Evolutionary conservation across 2,113 vertebrate species (phyloP).

Genomic region (Suncus etruscus): DNA sequence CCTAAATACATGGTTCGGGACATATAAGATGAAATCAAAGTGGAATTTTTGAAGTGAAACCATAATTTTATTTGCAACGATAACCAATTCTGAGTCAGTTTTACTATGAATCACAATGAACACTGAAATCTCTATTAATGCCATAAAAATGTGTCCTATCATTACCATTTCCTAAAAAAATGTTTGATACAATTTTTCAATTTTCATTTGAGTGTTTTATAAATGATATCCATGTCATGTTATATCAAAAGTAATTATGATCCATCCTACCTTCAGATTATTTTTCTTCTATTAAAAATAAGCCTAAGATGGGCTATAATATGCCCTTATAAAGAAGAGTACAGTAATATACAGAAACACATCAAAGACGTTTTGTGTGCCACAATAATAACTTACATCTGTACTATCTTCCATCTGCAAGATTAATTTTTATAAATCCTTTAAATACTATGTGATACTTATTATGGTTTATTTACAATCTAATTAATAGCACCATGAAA

Average conservation of each 20-base stretch:
- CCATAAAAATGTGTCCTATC: too few species aligned
- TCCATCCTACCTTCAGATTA: neutral
- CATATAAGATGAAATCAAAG: neutral
- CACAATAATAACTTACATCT: neutral
- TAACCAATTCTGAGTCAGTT: neutral
- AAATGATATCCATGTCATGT: neutral
- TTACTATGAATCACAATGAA: neutral
- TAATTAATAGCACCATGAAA: constrained; percentile 35
- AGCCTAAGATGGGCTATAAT: neutral
- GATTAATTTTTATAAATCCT: neutral
- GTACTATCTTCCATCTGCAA: neutral
- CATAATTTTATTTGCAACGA: neutral
- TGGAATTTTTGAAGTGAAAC: neutral
- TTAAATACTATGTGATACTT: neutral
- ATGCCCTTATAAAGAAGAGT: neutral
- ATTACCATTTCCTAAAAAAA: neutral
- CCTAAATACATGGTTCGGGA: neutral
- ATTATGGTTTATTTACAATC: neutral
- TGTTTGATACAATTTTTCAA: neutral
- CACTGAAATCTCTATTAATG: neutral
- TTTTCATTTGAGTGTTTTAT: neutral
- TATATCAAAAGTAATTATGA: neutral
- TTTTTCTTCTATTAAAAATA: neutral
- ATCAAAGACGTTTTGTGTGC: neutral
- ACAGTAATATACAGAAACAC: neutral